These are phyloP conservation scores for Protaetia brevitarsis DNA, from an alignment of 1,140 invertebrate genomes.

Conservation along the genomic window DNA sequence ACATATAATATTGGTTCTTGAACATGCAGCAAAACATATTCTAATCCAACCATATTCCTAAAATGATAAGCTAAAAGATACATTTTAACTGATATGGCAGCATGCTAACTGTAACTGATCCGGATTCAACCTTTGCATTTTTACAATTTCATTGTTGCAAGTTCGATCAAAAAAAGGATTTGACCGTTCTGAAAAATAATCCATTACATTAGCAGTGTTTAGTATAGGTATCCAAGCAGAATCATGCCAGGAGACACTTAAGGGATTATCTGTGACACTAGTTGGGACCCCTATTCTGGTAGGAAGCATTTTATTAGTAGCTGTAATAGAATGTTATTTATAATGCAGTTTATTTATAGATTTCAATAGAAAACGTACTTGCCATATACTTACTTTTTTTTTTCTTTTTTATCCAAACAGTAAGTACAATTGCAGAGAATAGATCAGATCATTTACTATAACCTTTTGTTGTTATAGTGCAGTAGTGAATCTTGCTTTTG, in stretches of 20 bases:
- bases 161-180: slow-evolving; percentile 96
- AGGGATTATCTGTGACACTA: slow-evolving; percentile 67
- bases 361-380: neutral
- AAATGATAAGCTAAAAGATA: slow-evolving; percentile 30
- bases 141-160: slow-evolving; percentile 95
- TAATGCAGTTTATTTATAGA: neutral
- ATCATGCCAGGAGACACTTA: slow-evolving; percentile 92
- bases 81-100: slow-evolving; percentile 21
- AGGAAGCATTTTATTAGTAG: slow-evolving; percentile 54
- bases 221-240: slow-evolving; percentile 89
- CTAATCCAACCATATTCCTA: slow-evolving; percentile 93
- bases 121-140: slow-evolving; percentile 89
- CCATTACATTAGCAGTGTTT: slow-evolving; percentile 87
- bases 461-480: too few relatives aligned
- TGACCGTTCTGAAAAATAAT: slow-evolving; percentile 92
- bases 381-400: neutral
- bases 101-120: slow-evolving; percentile 89
- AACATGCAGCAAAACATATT: slow-evolving; percentile 92
- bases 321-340: slow-evolving; percentile 5
- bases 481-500: too few relatives aligned
- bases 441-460: too few relatives aligned
- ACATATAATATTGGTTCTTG: slow-evolving; percentile 98
- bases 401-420: too few relatives aligned
- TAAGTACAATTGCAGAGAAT: too few relatives aligned
- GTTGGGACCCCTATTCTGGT: slow-evolving; percentile 55